Conservation (phyloP, 2,797 vertebrate genomes). For the Trichosurus vulpecula region DNA sequence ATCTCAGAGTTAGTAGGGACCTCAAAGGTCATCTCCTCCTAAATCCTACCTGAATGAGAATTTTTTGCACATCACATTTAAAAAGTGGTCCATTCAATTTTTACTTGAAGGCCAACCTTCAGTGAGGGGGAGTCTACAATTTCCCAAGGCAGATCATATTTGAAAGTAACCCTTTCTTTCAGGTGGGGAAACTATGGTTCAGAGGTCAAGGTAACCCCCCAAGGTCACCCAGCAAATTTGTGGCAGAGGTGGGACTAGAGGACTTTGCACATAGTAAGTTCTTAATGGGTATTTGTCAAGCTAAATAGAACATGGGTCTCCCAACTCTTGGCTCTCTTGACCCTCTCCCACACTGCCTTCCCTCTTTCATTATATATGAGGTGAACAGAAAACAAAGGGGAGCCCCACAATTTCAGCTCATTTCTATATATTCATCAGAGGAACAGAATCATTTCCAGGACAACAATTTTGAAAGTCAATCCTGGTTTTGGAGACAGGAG, state of each 20-base stretch:
- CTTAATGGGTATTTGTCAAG: neutral
- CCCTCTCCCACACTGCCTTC: neutral
- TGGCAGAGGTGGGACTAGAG: neutral
- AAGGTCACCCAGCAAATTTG: neutral
- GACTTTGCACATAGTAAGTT: neutral
- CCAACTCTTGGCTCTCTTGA: neutral
- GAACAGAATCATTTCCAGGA: slow-evolving; percentile 65
- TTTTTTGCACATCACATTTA: neutral
- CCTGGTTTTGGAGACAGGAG: slow-evolving; percentile 51
- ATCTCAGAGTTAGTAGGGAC: neutral
- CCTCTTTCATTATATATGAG: neutral
- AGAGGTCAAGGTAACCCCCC: neutral
- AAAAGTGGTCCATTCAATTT: neutral
- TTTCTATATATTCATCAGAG: slow-evolving; percentile 41
- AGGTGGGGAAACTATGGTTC: neutral
- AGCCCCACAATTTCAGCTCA: neutral
- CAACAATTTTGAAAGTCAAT: slow-evolving; percentile 31
- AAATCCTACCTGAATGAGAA: neutral
- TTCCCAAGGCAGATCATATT: neutral
- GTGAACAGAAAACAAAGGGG: accelerated
- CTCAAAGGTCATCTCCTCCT: neutral
- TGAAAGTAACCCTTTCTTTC: neutral
- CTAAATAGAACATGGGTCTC: neutral
- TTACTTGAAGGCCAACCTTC: neutral
- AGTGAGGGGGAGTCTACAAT: neutral